phyloP scores from a whole-genome alignment of 2,888 invertebrate species.

The Bombylius major region DNA sequence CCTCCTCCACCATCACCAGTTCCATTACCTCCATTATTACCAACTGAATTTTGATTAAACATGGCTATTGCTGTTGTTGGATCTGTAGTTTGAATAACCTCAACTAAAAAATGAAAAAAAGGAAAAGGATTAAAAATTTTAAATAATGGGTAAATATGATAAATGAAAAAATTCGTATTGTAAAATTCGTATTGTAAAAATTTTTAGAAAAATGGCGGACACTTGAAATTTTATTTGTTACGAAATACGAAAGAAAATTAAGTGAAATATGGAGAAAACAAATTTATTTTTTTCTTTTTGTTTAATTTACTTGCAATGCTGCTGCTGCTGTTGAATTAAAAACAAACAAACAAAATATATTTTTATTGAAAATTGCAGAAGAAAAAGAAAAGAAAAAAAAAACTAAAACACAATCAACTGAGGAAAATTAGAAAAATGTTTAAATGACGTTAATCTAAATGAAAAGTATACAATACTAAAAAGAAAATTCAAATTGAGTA shows the following conservation, averaged over 20 bases:
- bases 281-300: slow-evolving; percentile 1
- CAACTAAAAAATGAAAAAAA: slow-evolving; percentile 44
- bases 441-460: slow-evolving; percentile 10
- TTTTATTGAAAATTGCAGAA: too few species aligned
- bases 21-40: slow-evolving; percentile 4
- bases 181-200: not conserved
- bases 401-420: not conserved
- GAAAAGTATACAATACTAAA: slow-evolving; percentile 9
- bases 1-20: slow-evolving; percentile 19
- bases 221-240: not conserved
- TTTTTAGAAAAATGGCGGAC: not conserved
- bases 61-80: slow-evolving; percentile 35
- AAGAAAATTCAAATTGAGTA: slow-evolving; percentile 1
- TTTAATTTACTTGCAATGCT: too few species aligned
- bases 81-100: slow-evolving; percentile 54
- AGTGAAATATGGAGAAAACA: too few species aligned
- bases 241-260: too few species aligned
- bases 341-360: too few species aligned
- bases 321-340: too few species aligned
- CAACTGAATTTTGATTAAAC: slow-evolving; percentile 16
- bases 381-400: not conserved
- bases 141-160: not conserved
- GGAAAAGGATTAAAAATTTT: slow-evolving; percentile 2
- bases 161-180: not conserved
- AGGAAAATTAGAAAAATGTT: not conserved